Evolutionary conservation across 2,113 vertebrate genomes (phyloP).

Genomic region (Corvus hawaiiensis): DNA sequence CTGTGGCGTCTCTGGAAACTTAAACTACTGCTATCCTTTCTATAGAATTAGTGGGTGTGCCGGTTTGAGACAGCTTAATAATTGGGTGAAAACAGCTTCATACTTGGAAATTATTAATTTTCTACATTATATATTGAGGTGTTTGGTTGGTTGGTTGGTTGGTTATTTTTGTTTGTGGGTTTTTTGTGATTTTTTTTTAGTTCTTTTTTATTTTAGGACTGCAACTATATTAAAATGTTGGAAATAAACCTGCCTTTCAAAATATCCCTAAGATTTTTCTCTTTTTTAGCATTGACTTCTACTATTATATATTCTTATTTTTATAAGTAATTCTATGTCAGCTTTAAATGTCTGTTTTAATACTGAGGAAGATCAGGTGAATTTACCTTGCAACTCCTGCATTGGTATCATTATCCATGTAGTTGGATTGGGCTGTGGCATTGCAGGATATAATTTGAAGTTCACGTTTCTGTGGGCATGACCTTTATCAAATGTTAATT

Average conservation of each 20-base stretch:
- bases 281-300: background rate
- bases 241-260: background rate
- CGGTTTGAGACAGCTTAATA: background rate
- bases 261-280: background rate
- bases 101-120: background rate
- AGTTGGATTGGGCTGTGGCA: background rate
- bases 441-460: background rate
- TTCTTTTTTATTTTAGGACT: background rate
- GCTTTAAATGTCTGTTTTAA: background rate
- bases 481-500: background rate
- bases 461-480: background rate
- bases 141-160: background rate
- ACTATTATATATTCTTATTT: background rate
- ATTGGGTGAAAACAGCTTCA: background rate
- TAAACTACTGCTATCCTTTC: background rate
- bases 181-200: background rate
- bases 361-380: background rate
- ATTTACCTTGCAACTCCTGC: background rate
- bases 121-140: background rate
- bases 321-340: background rate
- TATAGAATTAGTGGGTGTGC: background rate
- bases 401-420: background rate
- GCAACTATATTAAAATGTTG: background rate
- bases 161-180: background rate
- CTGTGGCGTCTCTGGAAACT: background rate